Evolutionary conservation across 2,797 vertebrate genomes (phyloP).

Genomic region (Pantherophis alleghaniensis): DNA sequence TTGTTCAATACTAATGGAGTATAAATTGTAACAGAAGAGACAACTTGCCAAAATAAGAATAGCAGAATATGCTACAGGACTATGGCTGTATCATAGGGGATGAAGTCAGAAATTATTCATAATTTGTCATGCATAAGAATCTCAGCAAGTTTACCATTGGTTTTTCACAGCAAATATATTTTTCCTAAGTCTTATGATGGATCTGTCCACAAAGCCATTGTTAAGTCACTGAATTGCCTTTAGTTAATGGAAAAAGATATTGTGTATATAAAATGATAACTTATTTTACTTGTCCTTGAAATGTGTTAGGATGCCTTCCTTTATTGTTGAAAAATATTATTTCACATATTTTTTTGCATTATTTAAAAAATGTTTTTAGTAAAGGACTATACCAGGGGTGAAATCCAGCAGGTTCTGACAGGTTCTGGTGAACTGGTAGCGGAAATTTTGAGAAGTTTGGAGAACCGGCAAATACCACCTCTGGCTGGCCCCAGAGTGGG

Average conservation of each 20-base stretch:
- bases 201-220: not conserved
- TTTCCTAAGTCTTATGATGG: not conserved
- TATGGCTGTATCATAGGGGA: not conserved
- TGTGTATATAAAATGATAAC: not conserved
- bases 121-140: not conserved
- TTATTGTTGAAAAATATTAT: not conserved
- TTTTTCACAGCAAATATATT: not conserved
- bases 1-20: not conserved
- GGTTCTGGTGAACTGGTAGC: too few species aligned
- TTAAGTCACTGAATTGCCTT: not conserved
- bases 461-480: too few species aligned
- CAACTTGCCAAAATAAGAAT: not conserved
- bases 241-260: not conserved
- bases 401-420: too few species aligned
- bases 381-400: constrained; percentile 22
- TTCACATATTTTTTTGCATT: constrained; percentile 1
- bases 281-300: not conserved
- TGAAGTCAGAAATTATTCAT: not conserved
- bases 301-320: not conserved
- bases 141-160: not conserved
- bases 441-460: too few species aligned
- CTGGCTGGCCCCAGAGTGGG: too few species aligned
- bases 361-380: constrained; percentile 14
- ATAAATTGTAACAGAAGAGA: not conserved
- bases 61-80: not conserved